Evolutionary conservation across 2,888 invertebrate genomes (phyloP).

Genomic region (Girardia tigrina): DNA sequence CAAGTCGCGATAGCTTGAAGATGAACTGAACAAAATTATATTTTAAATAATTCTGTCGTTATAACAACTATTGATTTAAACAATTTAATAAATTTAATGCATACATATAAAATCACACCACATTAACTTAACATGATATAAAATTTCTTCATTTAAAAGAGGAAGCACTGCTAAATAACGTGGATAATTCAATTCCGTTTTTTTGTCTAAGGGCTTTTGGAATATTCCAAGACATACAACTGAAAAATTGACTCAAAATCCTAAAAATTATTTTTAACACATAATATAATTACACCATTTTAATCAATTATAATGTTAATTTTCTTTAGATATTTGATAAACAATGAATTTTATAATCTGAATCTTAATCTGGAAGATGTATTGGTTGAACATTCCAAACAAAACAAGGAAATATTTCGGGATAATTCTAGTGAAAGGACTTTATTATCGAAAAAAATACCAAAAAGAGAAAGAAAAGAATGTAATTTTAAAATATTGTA

Average conservation of each 20-base stretch:
- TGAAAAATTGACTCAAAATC: background rate
- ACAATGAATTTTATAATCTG: background rate
- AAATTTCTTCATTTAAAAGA: too few relatives aligned
- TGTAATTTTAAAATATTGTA: background rate
- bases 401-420: background rate
- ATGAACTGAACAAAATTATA: too few relatives aligned
- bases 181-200: background rate
- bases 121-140: too few relatives aligned
- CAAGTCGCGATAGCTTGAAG: too few relatives aligned
- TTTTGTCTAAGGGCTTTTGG: background rate
- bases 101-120: too few relatives aligned
- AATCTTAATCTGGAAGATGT: background rate
- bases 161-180: too few relatives aligned
- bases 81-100: too few relatives aligned
- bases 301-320: background rate
- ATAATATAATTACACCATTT: too few relatives aligned
- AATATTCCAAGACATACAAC: too few relatives aligned
- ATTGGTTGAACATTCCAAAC: constrained; percentile 1
- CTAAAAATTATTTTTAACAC: too few relatives aligned
- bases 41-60: too few relatives aligned
- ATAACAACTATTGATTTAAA: too few relatives aligned
- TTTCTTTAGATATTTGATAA: background rate
- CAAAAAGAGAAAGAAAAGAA: background rate
- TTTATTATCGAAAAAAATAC: background rate
- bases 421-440: background rate